phyloP scores from a whole-genome alignment of 2,888 invertebrate species.

The Xanthia togata region DNA sequence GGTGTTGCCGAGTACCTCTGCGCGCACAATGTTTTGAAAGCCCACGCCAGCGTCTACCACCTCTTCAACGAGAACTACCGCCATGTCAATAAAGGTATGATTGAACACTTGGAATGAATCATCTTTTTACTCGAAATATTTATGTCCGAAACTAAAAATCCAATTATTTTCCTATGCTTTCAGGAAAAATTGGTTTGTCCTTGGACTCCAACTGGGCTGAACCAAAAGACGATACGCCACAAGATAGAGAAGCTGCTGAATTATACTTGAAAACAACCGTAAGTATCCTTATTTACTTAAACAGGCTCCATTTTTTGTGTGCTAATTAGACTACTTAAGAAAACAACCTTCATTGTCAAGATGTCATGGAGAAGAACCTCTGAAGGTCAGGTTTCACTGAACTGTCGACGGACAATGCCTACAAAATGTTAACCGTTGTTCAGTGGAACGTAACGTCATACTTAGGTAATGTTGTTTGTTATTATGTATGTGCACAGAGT shows the following conservation, averaged over 20 bases:
- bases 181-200: constrained; percentile 91
- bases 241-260: constrained; percentile 91
- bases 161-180: constrained; percentile 54
- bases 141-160: not conserved
- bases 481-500: constrained; percentile 3
- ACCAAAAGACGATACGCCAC: constrained; percentile 87
- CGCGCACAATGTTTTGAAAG: constrained; percentile 93
- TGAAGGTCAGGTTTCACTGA: constrained; percentile 24
- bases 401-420: constrained; percentile 12
- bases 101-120: not conserved
- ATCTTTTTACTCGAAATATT: not conserved
- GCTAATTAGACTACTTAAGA: constrained; percentile 2
- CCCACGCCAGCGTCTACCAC: constrained; percentile 93
- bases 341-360: constrained; percentile 10
- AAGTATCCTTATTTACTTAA: constrained; percentile 70
- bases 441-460: constrained; percentile 3
- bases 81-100: constrained; percentile 87
- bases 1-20: constrained; percentile 92
- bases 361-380: constrained; percentile 17
- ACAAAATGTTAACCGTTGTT: constrained; percentile 5
- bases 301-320: not conserved
- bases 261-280: constrained; percentile 91
- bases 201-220: constrained; percentile 91
- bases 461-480: constrained; percentile 17
- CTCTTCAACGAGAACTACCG: constrained; percentile 91